phyloP scores from a whole-genome alignment of 2,797 vertebrate species.

The Semotilus atromaculatus region DNA sequence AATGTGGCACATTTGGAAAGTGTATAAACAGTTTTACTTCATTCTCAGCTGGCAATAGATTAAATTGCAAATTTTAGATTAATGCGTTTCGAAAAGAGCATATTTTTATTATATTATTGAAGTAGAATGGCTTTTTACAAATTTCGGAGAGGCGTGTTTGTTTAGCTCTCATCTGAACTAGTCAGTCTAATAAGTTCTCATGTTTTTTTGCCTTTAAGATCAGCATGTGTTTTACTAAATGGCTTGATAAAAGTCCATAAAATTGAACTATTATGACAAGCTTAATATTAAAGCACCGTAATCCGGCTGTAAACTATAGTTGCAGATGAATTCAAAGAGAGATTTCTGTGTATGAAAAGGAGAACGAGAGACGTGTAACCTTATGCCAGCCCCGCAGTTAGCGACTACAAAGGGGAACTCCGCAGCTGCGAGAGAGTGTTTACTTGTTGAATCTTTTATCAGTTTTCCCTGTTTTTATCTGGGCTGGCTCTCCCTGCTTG shows the following conservation, averaged over 20 bases:
- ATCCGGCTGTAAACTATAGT: slow-evolving; percentile 3
- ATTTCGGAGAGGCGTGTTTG: background rate
- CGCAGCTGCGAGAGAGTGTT: slow-evolving; percentile 45
- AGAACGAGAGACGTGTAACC: slow-evolving; percentile 19
- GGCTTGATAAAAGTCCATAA: slow-evolving; percentile 33
- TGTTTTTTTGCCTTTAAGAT: slow-evolving; percentile 1
- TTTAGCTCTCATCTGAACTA: slow-evolving; percentile 4
- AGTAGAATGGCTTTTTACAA: slow-evolving; percentile 4
- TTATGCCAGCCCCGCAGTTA: slow-evolving; percentile 34
- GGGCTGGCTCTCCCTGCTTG: slow-evolving; percentile 36
- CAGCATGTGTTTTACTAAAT: background rate
- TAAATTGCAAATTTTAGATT: background rate
- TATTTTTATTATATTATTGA: slow-evolving; percentile 5
- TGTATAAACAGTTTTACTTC: slow-evolving; percentile 27
- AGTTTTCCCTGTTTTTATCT: slow-evolving; percentile 60
- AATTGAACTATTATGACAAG: slow-evolving; percentile 9
- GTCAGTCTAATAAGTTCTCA: background rate
- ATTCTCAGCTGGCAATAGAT: background rate
- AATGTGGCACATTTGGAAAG: slow-evolving; percentile 28
- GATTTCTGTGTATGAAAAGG: slow-evolving; percentile 16
- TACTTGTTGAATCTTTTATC: slow-evolving; percentile 79
- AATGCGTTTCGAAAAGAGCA: background rate
- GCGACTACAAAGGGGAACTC: slow-evolving; percentile 38
- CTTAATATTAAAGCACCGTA: background rate
- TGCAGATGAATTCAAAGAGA: slow-evolving; percentile 26